Evolutionary conservation across 2,797 vertebrate species (phyloP).

Genomic region (Xerus rutilus): DNA sequence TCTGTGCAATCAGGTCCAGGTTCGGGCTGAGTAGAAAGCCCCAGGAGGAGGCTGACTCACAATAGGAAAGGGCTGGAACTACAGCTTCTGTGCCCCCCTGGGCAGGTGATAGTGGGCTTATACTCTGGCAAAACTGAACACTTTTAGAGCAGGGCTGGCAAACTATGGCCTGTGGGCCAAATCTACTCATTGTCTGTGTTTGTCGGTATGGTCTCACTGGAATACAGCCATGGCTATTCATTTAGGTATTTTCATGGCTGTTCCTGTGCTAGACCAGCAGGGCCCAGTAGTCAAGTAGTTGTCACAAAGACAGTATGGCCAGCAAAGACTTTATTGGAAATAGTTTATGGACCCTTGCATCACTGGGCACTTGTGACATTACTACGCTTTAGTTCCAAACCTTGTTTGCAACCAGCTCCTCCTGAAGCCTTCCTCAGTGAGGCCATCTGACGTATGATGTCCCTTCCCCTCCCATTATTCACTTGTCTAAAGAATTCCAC

Average conservation of each 20-base stretch:
- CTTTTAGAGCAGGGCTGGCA: not conserved
- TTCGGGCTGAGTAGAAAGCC: not conserved
- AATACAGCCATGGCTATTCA: fast-evolving
- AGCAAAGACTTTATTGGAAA: not conserved
- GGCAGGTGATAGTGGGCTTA: not conserved
- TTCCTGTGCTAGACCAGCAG: not conserved
- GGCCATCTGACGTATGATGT: too few species aligned
- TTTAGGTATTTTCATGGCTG: not conserved
- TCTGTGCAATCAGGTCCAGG: not conserved
- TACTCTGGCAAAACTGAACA: not conserved
- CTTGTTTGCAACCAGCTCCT: not conserved
- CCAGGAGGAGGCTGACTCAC: not conserved
- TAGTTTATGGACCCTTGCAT: not conserved
- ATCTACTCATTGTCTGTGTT: not conserved
- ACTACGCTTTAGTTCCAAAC: not conserved
- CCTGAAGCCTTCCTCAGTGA: not conserved
- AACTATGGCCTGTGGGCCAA: not conserved
- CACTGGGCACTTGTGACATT: not conserved
- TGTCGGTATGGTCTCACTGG: not conserved
- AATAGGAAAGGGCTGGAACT: not conserved
- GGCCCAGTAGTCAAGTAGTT: not conserved
- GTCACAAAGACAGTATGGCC: not conserved
- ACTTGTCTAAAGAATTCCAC: not conserved
- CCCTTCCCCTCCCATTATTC: not conserved
- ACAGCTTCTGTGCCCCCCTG: not conserved